Evolutionary conservation across 2,797 vertebrate species (phyloP), one percentile per base, ranked within the genome.

Genomic region (Carapus acus): DNA sequence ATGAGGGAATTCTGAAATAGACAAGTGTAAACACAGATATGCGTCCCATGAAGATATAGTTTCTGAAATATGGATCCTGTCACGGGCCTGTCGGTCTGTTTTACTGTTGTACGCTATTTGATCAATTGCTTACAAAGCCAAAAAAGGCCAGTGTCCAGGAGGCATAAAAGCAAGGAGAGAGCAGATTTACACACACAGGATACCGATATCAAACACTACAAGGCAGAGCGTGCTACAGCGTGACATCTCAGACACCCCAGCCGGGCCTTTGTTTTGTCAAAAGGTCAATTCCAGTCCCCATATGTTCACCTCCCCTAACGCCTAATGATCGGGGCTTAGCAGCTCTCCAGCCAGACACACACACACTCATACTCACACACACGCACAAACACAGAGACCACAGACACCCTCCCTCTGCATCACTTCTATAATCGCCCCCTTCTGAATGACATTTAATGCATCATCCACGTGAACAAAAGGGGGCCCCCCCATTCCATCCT

Each of bases 281-380:
- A 66, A 70, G 64, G 42, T 78, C 74, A 72, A 60, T 82, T 85
- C 77, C 71, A 73, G 76, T 67, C 79, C 73, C 84, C 81, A 85
- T 86, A 83, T 84, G 82, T 57, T 83, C 79, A 76, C 71, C 66
- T 80, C 78, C 78, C 65, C 61, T 54, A 69, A 66, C 56, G 69
- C 71, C 71, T 83, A 83, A 81, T 81, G 83, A 83, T 74, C 77
- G 53, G 50, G 80, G 78, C 64, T 83, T 79, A 83, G 43, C 58
- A 31, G 68, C 58, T 74, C 33, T n/a, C 47, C 53, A 43, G 53
- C 49, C 68, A 47, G 21, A 65, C 22, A 54, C 31, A 46, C 19
- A 23, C 33, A 33, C 42, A 36, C 15, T n/a, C 47, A 38, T 19
- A 31, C 23, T 9, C 18, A 6, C 33, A 57, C 29, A 58, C 53